These are phyloP conservation scores for Apostichopus leukothele DNA, from an alignment of 53 echinoderm and acorn worm species.

Conservation along the genomic window DNA sequence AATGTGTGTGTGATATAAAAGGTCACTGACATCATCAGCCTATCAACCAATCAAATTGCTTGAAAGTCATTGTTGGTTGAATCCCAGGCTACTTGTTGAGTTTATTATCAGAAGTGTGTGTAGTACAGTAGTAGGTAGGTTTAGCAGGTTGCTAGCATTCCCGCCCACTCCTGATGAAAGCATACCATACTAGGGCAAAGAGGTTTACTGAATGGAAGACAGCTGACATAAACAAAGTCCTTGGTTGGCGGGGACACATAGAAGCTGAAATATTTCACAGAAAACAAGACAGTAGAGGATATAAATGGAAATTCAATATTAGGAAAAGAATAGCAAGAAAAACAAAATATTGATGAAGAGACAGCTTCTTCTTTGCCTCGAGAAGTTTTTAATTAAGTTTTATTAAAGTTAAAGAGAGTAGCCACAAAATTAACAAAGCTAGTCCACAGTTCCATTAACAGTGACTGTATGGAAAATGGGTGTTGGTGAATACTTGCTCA, in stretches of 20 bases:
- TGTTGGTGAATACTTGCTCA: no score
- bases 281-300: background rate
- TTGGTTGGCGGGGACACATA: background rate
- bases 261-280: background rate
- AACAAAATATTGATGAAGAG: no score
- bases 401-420: no score
- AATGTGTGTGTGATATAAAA: background rate
- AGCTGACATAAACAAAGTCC: background rate
- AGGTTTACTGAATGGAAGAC: background rate
- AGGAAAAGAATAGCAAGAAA: background rate
- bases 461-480: no score
- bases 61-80: background rate
- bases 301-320: background rate
- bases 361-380: no score
- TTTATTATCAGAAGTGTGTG: background rate
- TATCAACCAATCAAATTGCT: conserved; percentile 9
- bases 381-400: no score
- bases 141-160: no score
- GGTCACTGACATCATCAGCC: conserved; percentile 33
- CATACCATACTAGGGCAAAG: background rate
- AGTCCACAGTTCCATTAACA: no score
- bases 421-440: no score
- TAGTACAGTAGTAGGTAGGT: no score
- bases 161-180: no score
- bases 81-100: background rate